phyloP scores from a whole-genome alignment of 2,797 vertebrate species.

The Pipistrellus pygmaeus region DNA sequence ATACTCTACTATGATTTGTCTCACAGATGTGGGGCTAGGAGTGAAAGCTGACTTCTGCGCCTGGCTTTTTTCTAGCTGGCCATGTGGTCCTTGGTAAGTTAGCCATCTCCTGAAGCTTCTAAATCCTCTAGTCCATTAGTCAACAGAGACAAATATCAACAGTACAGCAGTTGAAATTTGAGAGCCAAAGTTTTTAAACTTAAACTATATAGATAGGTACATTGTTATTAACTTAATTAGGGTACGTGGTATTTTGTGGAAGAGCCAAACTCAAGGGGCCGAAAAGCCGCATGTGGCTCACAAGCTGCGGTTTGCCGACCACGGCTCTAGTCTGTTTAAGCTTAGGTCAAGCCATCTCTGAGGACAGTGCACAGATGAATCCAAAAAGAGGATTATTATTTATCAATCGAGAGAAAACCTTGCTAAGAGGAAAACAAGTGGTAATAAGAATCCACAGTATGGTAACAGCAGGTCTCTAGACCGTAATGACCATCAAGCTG shows the following conservation, averaged over 20 bases:
- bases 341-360: background rate
- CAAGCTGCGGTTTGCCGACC: too few relatives aligned
- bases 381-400: background rate
- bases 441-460: background rate
- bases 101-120: background rate
- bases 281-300: too few relatives aligned
- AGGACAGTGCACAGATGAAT: background rate
- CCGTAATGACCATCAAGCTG: background rate
- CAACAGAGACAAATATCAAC: too few relatives aligned
- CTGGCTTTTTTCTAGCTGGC: background rate
- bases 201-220: too few relatives aligned
- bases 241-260: too few relatives aligned
- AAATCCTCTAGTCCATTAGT: background rate
- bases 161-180: too few relatives aligned
- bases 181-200: too few relatives aligned
- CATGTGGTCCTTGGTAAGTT: background rate
- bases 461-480: background rate
- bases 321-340: background rate
- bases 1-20: background rate
- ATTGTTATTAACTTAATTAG: too few relatives aligned
- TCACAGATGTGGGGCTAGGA: background rate
- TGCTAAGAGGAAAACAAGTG: slow-evolving; percentile 12
- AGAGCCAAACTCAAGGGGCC: too few relatives aligned
- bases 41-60: background rate
- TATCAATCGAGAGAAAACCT: background rate